Percentiles rank a stretch among this genome's conserved stretches.
These are phyloP conservation scores for Anthoscopus minutus DNA, from an alignment of 2,113 vertebrate species.

Conservation along the genomic window DNA sequence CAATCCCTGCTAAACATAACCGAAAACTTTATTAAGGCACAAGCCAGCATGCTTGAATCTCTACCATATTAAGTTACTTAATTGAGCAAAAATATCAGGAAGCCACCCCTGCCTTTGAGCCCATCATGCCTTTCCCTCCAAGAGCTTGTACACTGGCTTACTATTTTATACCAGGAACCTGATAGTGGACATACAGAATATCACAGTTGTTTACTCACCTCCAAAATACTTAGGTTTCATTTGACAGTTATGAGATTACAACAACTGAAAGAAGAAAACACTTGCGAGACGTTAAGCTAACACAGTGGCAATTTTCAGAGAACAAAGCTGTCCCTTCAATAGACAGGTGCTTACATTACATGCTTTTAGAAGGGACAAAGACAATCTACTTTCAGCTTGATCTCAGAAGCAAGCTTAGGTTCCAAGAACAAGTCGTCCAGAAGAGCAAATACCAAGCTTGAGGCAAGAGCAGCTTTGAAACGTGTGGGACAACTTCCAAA, in stretches of 20 bases:
- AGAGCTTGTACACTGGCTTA: neutral
- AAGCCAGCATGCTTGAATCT: neutral
- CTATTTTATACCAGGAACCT: neutral
- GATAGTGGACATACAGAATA: neutral
- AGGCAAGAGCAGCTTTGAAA: neutral
- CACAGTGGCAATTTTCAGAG: neutral
- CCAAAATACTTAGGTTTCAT: neutral
- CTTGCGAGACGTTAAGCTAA: neutral
- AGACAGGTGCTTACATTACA: neutral
- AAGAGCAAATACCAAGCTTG: neutral
- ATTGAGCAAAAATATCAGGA: neutral
- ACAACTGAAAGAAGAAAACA: neutral
- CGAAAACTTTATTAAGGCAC: neutral
- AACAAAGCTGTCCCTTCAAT: neutral
- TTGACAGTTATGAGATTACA: neutral
- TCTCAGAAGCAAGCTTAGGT: neutral
- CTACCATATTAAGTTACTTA: constrained; percentile 7
- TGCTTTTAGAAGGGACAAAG: neutral
- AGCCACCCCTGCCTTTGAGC: neutral
- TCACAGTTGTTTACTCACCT: neutral
- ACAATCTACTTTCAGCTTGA: neutral
- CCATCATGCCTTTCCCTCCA: neutral
- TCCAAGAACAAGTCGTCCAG: neutral
- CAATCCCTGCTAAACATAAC: neutral
- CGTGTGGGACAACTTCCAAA: neutral